Evolutionary conservation across 2,113 vertebrate genomes (phyloP).

Genomic region (Gorilla gorilla): DNA sequence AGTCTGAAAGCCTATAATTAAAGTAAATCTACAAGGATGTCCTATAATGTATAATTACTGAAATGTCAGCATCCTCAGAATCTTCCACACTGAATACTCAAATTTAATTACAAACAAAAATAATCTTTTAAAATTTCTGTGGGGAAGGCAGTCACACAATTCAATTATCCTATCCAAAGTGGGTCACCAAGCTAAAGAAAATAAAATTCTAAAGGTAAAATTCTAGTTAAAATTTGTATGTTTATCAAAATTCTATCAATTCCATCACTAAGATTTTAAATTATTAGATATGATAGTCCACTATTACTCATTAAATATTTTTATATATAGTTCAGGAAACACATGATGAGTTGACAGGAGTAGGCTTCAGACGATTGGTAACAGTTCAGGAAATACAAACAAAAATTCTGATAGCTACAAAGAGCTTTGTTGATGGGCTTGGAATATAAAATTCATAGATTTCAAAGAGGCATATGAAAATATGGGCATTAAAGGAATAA

Average conservation of each 20-base stretch:
- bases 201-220: constrained; percentile 64
- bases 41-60: not conserved
- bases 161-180: constrained; percentile 48
- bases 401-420: constrained; percentile 78
- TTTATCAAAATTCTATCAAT: constrained; percentile 72
- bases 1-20: not conserved
- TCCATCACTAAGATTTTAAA: constrained; percentile 75
- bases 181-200: constrained; percentile 45
- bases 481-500: constrained; percentile 74
- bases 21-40: not conserved
- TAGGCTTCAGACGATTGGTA: too few species aligned
- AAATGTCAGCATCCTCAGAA: not conserved
- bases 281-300: constrained; percentile 64
- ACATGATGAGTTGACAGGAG: not conserved
- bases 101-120: not conserved
- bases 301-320: constrained; percentile 74
- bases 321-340: constrained; percentile 51
- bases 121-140: not conserved
- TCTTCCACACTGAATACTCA: not conserved
- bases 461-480: constrained; percentile 74
- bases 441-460: constrained; percentile 73
- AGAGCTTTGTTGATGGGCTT: constrained; percentile 71
- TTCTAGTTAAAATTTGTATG: constrained; percentile 79
- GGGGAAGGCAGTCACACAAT: not conserved
- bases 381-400: constrained; percentile 61